A percentile compares a stretch with the other conserved stretches of the same genome.
Conservation (phyloP, 2,888 invertebrate species). For the Cyclophora albipunctata region DNA sequence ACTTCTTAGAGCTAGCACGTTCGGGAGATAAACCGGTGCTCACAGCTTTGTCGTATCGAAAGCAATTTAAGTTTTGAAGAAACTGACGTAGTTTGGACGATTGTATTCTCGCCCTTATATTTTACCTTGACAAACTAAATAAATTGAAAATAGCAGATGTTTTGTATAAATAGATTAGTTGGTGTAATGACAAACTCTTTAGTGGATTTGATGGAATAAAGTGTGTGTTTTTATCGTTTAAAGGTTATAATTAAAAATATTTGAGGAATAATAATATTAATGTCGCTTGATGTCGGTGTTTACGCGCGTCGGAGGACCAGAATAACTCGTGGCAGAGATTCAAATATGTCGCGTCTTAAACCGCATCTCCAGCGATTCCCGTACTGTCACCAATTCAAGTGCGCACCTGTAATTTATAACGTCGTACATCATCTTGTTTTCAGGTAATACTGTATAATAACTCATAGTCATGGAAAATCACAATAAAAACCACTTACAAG, state of each 20-base stretch:
- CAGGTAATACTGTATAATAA: slow-evolving; percentile 1
- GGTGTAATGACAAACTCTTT: no score
- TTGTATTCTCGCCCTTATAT: background rate
- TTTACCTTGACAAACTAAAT: background rate
- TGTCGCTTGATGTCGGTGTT: slow-evolving; percentile 45
- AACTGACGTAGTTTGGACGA: background rate
- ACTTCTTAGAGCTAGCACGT: background rate
- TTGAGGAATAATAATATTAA: slow-evolving; percentile 40
- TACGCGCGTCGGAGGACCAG: slow-evolving; percentile 51
- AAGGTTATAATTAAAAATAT: background rate
- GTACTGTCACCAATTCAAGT: slow-evolving; percentile 37
- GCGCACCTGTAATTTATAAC: slow-evolving; percentile 22
- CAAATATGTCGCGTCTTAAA: slow-evolving; percentile 71
- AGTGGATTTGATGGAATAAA: no score
- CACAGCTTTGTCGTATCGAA: background rate
- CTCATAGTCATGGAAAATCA: slow-evolving; percentile 1
- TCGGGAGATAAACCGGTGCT: background rate
- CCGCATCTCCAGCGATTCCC: slow-evolving; percentile 46
- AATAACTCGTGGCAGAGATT: slow-evolving; percentile 71
- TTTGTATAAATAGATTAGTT: slow-evolving; percentile 2
- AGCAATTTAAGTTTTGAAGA: background rate
- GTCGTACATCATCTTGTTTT: background rate
- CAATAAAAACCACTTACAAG: no score
- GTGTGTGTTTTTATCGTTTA: no score
- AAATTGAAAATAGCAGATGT: slow-evolving; percentile 2